These are phyloP conservation scores for Clarias pachynema DNA, from an alignment of 2,797 vertebrate species.

Conservation along the genomic window DNA sequence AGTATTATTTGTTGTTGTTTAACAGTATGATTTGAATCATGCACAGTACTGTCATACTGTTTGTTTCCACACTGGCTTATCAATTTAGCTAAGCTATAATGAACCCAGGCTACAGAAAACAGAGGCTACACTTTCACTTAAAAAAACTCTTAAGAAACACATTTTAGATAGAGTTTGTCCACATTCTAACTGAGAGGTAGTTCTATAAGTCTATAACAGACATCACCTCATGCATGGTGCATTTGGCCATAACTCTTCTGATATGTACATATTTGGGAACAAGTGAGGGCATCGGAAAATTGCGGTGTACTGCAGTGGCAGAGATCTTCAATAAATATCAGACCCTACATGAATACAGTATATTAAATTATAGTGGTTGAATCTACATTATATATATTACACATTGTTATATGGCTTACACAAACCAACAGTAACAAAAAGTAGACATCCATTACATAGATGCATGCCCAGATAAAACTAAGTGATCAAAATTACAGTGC, in stretches of 20 bases:
- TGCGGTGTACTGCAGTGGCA: slow-evolving; percentile 17
- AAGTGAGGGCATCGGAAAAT: slow-evolving; percentile 35
- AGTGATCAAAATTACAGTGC: slow-evolving; percentile 1
- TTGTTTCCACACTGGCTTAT: slow-evolving; percentile 30
- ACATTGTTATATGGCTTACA: neutral
- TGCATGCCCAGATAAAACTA: slow-evolving; percentile 16
- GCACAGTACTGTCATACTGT: slow-evolving; percentile 43
- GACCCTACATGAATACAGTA: slow-evolving; percentile 14
- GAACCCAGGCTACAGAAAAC: slow-evolving; percentile 3
- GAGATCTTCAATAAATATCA: slow-evolving; percentile 17
- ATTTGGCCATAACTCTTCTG: slow-evolving; percentile 33
- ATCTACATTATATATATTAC: slow-evolving; percentile 20
- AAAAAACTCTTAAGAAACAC: neutral
- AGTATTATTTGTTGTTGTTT: neutral
- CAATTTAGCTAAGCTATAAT: slow-evolving; percentile 17
- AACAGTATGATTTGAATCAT: slow-evolving; percentile 33
- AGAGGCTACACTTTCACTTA: slow-evolving; percentile 22
- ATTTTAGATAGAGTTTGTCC: neutral
- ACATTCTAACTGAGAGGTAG: slow-evolving; percentile 24
- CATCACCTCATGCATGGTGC: slow-evolving; percentile 47
- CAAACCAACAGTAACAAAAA: neutral
- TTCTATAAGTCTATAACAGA: slow-evolving; percentile 16
- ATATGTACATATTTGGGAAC: slow-evolving; percentile 38
- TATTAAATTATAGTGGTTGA: slow-evolving; percentile 9
- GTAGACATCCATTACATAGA: neutral